phyloP scores from a whole-genome alignment of 2,113 vertebrate genomes.

The Vulpes ferrilata region DNA sequence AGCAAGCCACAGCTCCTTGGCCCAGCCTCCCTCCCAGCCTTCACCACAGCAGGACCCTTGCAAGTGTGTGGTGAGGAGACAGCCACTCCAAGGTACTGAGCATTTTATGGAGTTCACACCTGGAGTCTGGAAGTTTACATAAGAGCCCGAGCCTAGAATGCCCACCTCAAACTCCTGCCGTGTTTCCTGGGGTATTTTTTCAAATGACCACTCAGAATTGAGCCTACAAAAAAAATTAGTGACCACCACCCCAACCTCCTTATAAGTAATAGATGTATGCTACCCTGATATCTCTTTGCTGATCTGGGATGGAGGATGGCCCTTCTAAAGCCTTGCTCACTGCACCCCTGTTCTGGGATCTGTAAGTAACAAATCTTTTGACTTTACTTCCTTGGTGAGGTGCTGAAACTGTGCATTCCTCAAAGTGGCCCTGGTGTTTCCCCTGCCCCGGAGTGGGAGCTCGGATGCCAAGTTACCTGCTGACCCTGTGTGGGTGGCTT shows the following conservation, averaged over 20 bases:
- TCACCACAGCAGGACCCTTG: background rate
- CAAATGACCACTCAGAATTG: background rate
- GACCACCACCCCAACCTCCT: background rate
- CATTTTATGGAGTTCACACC: background rate
- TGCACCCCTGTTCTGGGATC: background rate
- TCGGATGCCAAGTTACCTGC: background rate
- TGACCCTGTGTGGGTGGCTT: background rate
- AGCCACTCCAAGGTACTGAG: background rate
- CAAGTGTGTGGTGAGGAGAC: background rate
- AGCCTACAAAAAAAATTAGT: background rate
- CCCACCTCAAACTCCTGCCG: background rate
- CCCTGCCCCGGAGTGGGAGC: background rate
- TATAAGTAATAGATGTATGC: background rate
- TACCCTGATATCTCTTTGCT: too few species aligned
- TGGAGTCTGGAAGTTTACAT: background rate
- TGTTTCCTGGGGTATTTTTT: background rate
- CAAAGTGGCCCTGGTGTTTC: background rate
- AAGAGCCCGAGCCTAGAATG: background rate
- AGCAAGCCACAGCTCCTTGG: background rate
- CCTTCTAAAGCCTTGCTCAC: background rate
- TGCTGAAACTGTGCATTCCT: background rate
- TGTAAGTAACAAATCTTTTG: background rate
- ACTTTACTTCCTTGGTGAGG: background rate
- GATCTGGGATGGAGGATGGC: too few species aligned
- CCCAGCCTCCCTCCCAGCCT: background rate